Evolutionary conservation across 2,888 invertebrate species (phyloP), one percentile per base, ranked within the genome.

Genomic region (Pheosia gnoma): DNA sequence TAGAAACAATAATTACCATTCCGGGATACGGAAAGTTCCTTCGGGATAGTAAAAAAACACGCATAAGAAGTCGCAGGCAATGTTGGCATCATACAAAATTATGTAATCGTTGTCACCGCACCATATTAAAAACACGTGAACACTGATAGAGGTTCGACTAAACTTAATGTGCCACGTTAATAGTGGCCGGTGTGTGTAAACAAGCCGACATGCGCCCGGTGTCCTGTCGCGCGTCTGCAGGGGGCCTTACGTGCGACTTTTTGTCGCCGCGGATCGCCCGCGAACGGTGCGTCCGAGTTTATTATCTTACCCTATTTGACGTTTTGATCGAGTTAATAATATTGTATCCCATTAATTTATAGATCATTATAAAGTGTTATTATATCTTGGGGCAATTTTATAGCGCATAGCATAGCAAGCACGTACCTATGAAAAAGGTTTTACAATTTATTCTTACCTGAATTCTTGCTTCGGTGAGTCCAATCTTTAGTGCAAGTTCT

Each of bases 401-500:
- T 25, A 25, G 43, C 43, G 25, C 25, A 25, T 25, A 25, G 25
- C 25, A 25, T 25, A 25, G 25, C 25, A 25, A 25, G 25, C 25
- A 25, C 25, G 25, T 25, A 25, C 25, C 25, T 25, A 25, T 2
- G 25, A 25, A 41, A 41, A 41, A 41, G 2, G 41, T 41, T 8
- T 8, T 41, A 41, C 41, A 41, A 41, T 41, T 8, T 53, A n/a
- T 56, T 63, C 94, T 95, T 94, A 98, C 98, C 96, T 98, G 98
- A 89, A 98, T 98, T 88, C 98, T 95, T 64, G 98, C 98, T 95
- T 98, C 98, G 53, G 98, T 98, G 71, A 98, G 94, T 78, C 98
- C 98, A 82, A 98, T 98, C 94, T 98, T 98, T 95, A 98, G 96
- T 53, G 98, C 98, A 67, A 98, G 94, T 88, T 98, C 98, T 91